phyloP scores from a whole-genome alignment of 2,797 vertebrate species.

The Sparidentex hasta region DNA sequence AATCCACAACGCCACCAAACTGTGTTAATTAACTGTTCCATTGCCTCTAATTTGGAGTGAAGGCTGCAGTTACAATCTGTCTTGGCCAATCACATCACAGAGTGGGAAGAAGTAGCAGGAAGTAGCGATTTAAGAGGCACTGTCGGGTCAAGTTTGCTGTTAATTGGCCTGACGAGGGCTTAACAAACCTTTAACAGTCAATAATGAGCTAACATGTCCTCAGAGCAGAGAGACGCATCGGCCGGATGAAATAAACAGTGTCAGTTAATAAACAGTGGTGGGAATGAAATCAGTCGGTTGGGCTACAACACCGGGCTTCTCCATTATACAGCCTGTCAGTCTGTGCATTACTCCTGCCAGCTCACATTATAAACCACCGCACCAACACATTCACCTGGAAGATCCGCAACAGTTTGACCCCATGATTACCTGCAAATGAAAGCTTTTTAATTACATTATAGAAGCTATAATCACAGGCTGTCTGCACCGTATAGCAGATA shows the following conservation, averaged over 20 bases:
- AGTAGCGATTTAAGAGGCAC: conserved; percentile 68
- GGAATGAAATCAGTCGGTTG: conserved; percentile 56
- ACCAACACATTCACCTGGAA: conserved; percentile 21
- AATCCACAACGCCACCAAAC: conserved; percentile 68
- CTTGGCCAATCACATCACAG: conserved; percentile 77
- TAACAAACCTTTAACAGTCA: conserved; percentile 69
- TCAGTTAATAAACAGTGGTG: conserved; percentile 70
- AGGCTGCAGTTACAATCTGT: conserved; percentile 78
- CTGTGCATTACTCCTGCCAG: conserved; percentile 37
- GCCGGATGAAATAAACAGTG: conserved; percentile 68
- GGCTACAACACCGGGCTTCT: conserved; percentile 26
- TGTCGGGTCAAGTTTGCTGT: conserved; percentile 76
- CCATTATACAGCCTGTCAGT: conserved; percentile 56
- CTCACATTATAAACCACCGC: conserved; percentile 26
- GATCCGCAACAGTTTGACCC: conserved; percentile 11
- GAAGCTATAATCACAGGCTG: background rate
- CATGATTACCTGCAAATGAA: conserved; percentile 16
- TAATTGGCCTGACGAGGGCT: conserved; percentile 77
- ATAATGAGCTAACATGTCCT: conserved; percentile 79
- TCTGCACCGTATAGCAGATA: background rate
- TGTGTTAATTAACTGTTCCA: conserved; percentile 75
- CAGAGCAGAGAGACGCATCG: conserved; percentile 61
- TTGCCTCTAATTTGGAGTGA: conserved; percentile 76
- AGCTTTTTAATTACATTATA: conserved; percentile 10
- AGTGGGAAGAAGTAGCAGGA: conserved; percentile 58